Conservation (phyloP, 2,113 vertebrate species). For the Ptyas mucosa region DNA sequence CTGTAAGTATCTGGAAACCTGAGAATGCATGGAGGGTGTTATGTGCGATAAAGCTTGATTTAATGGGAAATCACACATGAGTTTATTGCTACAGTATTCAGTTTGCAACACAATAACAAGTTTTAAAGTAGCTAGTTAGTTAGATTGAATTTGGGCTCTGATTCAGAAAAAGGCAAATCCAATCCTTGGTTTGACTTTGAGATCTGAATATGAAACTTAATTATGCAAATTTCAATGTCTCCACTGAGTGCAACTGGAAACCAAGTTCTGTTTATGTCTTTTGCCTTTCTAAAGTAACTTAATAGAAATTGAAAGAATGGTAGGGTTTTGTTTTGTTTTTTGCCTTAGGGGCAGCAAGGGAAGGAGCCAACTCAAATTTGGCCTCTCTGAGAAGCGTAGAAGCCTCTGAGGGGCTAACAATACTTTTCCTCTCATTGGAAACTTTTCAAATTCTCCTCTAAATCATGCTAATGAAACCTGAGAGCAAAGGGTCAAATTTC, state of each 20-base stretch:
- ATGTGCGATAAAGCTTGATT: background rate
- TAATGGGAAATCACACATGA: background rate
- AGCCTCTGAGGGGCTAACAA: background rate
- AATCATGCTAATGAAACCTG: background rate
- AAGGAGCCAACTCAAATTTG: background rate
- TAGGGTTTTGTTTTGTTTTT: background rate
- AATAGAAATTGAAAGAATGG: background rate
- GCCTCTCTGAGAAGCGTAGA: background rate
- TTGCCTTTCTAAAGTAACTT: background rate
- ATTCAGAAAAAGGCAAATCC: background rate
- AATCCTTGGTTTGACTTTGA: background rate
- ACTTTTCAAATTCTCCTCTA: background rate
- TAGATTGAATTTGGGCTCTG: background rate
- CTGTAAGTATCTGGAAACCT: slow-evolving; percentile 6
- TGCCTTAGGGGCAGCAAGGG: background rate
- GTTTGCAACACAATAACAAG: background rate
- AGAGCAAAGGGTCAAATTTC: background rate
- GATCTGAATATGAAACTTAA: background rate
- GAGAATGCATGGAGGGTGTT: background rate
- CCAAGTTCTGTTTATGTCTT: background rate
- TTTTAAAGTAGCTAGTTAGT: background rate
- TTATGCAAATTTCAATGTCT: background rate
- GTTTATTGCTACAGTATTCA: background rate
- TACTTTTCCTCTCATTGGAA: background rate
- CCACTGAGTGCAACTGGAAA: background rate